Base-by-base conservation (phyloP, 2,113 vertebrate species). In the Paramisgurnus dabryanus region DNA sequence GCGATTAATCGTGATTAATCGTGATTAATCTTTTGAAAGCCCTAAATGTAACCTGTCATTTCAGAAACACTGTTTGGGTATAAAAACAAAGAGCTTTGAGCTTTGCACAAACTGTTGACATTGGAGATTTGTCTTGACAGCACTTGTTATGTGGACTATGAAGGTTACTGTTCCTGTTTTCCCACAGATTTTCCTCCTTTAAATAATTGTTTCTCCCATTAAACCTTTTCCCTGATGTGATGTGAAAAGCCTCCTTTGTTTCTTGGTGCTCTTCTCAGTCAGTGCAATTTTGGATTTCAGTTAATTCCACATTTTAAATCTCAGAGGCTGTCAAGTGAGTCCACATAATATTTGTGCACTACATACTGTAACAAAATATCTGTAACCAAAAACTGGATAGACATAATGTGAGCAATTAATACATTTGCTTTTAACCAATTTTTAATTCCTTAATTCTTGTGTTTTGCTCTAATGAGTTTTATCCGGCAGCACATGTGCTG, bases 1-100 rank as follows among this genome's bases (percentile, higher is more conserved):
- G 22, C 22, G 22, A 22, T 22, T 34, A 34, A 34, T 34, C 27
- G 27, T 34, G 22, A 22, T 22, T 34, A 34, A 34, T 34, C 27
- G 27, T 34, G 27, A 34, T 34, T 34, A 34, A 34, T 34, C 27
- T 34, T 34, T 34, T 34, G 27, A 34, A 2, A 34, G 27, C 27
- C 27, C 27, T 34, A 34, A 34, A 34, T 49, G 65, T 43, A 17
- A n/a, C 57, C 40, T 65, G 4, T 77, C 17, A 67, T 72, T 77
- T 67, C 34, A 73, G 22, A 81, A 73, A 55, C 15, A 60, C 68
- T 81, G 47, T 84, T 84, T 81, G 67, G 64, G 34, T 40, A 18
- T 79, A n/a, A 76, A 67, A 61, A 39, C 72, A 66, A 76, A 76
- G 47, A 76, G 61, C 47, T 70, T 65, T 58, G 1, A 27, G 27